These are phyloP conservation scores for Pitta sordida DNA, from an alignment of 2,113 vertebrate genomes.

Conservation along the genomic window DNA sequence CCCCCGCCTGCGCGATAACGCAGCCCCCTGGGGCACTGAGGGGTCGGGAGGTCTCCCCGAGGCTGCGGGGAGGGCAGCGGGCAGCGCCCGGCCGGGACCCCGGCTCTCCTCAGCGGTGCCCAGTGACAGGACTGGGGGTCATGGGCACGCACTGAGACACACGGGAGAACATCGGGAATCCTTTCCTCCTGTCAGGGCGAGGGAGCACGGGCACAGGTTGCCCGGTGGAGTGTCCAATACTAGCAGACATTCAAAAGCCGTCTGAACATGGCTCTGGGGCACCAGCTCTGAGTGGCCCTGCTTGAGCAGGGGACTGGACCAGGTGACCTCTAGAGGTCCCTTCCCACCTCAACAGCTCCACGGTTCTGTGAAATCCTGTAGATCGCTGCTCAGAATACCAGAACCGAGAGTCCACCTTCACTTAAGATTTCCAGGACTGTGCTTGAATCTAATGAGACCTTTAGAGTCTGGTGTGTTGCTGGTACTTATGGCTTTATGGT, in stretches of 20 bases:
- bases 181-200: neutral
- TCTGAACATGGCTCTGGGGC: neutral
- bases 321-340: too few species aligned
- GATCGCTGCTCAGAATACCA: neutral
- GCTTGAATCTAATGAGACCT: neutral
- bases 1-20: neutral
- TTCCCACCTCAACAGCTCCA: neutral
- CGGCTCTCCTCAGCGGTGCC: neutral
- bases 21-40: neutral
- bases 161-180: rapidly evolving
- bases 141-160: rapidly evolving
- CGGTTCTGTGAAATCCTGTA: neutral
- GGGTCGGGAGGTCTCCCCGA: neutral
- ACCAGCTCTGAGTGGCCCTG: neutral
- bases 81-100: neutral
- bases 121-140: rapidly evolving
- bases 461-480: neutral
- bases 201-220: neutral
- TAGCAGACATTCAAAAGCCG: rapidly evolving
- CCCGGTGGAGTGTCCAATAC: neutral
- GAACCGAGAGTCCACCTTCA: neutral
- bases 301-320: neutral
- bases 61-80: neutral
- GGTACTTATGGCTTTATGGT: neutral
- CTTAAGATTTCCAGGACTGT: neutral